Base-by-base conservation (phyloP, 2,888 invertebrate genomes). In the Xestia rhomboidea region DNA sequence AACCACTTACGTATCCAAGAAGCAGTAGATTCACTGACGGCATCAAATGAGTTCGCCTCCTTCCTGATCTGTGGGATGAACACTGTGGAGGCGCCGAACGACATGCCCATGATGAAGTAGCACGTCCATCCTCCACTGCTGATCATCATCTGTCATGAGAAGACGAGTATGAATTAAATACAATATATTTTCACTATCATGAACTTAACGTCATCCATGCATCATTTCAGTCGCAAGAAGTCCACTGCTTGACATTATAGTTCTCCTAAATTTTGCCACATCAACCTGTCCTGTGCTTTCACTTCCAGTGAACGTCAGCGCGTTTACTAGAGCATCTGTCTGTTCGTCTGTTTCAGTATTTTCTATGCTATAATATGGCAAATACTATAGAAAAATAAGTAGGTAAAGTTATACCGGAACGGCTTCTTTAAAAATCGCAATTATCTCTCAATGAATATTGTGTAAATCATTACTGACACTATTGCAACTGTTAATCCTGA, bases 1-100 rank as follows among this genome's bases (percentile, higher is more conserved):
- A 62, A 18, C 13, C 11, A 84, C 90, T 87, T 84, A 92, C 92
- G 87, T 64, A 92, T 77, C 92, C 92, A 92, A 11, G 92, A 92
- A 0, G 88, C 88, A 71, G 86, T 85, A 3, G 91, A 89, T 49
- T 91, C 89, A 70, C 80, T 88, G 13, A 91, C 68, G 0, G 77
- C 81, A n/a, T 84, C 81, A 0, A 87, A 88, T 2, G 85, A 81
- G 46, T 90, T 90, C 1, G 80, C 82, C 11, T 81, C 77, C 0
- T 82, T 68, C 27, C 80, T 70, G 63, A 81, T 81, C 15, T 81
- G 80, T 0, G 80, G 82, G 30, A 86, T 76, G n/a, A 86, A 81
- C 2, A 86, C 86, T 5, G 86, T 86, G 0, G 85, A 73, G 18
- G 86, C 67, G 0, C 85, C 85, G 2, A 79, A 82, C 0, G 64